Evolutionary conservation across 1,140 invertebrate genomes (phyloP).

Genomic region (Brachionus paranguensis): DNA sequence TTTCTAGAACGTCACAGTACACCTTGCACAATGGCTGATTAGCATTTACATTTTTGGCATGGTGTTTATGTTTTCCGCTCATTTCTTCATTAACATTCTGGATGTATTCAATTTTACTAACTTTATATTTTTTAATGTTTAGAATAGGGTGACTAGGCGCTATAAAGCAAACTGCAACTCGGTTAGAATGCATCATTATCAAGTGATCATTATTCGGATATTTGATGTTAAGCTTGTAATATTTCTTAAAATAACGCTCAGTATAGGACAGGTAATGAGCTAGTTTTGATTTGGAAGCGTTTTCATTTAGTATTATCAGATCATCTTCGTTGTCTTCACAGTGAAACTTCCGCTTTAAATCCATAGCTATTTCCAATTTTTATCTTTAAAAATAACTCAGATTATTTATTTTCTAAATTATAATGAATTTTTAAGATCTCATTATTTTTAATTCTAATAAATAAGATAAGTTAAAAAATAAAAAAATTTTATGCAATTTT

Average conservation of each 20-base stretch:
- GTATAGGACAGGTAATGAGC: constrained; percentile 21
- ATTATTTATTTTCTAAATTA: background rate
- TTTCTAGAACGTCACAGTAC: background rate
- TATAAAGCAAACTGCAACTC: constrained; percentile 20
- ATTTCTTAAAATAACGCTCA: constrained; percentile 32
- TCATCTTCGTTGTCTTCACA: constrained; percentile 40
- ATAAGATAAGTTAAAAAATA: background rate
- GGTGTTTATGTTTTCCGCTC: constrained; percentile 35
- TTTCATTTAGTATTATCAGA: constrained; percentile 15
- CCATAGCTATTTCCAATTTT: background rate
- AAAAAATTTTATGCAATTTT: background rate
- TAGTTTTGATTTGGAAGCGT: constrained; percentile 3
- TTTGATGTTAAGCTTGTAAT: constrained; percentile 7
- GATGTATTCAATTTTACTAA: background rate
- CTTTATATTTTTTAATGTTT: background rate
- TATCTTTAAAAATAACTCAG: background rate
- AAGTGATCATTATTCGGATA: constrained; percentile 21
- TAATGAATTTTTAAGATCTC: constrained; percentile 18
- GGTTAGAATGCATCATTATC: constrained; percentile 25
- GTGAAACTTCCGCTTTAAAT: background rate
- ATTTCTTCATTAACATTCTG: constrained; percentile 39
- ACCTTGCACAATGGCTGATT: constrained; percentile 22
- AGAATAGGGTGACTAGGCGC: constrained; percentile 28
- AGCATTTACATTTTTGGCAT: constrained; percentile 30
- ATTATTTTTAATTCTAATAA: background rate